Evolutionary conservation across 2,797 vertebrate species (phyloP), one percentile per base, ranked within the genome.

Genomic region (Periparus ater): DNA sequence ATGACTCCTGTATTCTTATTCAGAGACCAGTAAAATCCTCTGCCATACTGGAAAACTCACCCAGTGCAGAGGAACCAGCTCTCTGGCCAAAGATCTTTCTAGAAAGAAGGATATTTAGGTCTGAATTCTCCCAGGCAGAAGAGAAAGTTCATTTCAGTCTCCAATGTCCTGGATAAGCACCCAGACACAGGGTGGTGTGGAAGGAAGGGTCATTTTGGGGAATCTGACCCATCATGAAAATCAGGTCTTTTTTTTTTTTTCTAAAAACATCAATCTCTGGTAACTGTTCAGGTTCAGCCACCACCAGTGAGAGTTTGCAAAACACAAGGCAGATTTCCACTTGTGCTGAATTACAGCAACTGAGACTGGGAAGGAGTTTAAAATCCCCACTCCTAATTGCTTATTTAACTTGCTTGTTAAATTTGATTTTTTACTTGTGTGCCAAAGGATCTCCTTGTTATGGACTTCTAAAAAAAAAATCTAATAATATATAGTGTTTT

Each of bases 401-500:
- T 96, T 96, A 96, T 97, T 97, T 97, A 96, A 97, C 97, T 91
- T 8, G 23, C 85, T 95, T 91, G 94, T 96, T 95, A 96, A 95
- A 96, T 91, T 96, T 96, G 89, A 95, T 96, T 96, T 97, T 95
- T 94, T 93, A 90, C 68, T 94, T 32, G 38, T 42, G 96, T 96
- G 97, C 87, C 94, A 96, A 96, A 96, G 92, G 91, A 97, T 95
- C 94, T 95, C 96, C 96, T 97, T 96, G 95, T 96, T 97, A 97
- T 65, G 81, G 93, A 96, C 97, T 83, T 90, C 63, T 10, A 42
- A 91, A 89, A 88, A 78, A 78, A 89, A 80, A 58, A 13, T n/a
- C 80, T 74, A 88, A 74, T 91, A 92, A 91, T 62, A 83, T 55
- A 85, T 29, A 83, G 75, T 22, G 40, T 65, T 94, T 97, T 91